Evolutionary conservation across 2,797 vertebrate genomes (phyloP).

Genomic region (Takifugu rubripes): DNA sequence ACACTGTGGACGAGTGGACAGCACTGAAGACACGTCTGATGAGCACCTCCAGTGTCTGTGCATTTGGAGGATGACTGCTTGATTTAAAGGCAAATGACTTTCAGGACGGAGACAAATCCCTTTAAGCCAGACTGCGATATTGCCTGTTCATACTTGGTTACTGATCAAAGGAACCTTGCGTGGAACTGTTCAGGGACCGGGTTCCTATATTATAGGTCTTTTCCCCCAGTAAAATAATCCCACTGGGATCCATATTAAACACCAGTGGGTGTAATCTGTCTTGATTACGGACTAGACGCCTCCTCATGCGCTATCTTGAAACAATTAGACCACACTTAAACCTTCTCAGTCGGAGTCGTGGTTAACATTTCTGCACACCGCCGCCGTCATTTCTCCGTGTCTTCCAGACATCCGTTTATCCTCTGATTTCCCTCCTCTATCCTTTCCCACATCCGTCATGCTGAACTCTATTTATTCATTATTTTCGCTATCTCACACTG

Average conservation of each 20-base stretch:
- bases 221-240: slow-evolving; percentile 20
- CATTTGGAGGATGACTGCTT: no score
- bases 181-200: neutral
- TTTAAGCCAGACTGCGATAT: neutral
- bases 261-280: slow-evolving; percentile 31
- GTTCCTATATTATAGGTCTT: slow-evolving; percentile 15
- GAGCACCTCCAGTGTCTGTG: no score
- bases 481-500: slow-evolving; percentile 36
- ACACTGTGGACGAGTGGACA: no score
- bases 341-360: slow-evolving; percentile 24
- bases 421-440: slow-evolving; percentile 3
- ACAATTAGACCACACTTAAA: slow-evolving; percentile 45
- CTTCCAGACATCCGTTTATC: slow-evolving; percentile 4
- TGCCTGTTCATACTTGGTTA: neutral
- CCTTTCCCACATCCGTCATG: slow-evolving; percentile 38
- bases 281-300: slow-evolving; percentile 25
- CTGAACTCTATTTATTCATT: slow-evolving; percentile 44
- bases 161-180: no score
- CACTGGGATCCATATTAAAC: slow-evolving; percentile 28
- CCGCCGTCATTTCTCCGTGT: slow-evolving; percentile 18
- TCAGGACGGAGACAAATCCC: no score
- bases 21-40: no score
- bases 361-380: slow-evolving; percentile 2
- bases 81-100: no score
- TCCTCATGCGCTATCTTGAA: slow-evolving; percentile 37